phyloP scores from a whole-genome alignment of 1,140 invertebrate genomes.

The Trichonephila clavata region DNA sequence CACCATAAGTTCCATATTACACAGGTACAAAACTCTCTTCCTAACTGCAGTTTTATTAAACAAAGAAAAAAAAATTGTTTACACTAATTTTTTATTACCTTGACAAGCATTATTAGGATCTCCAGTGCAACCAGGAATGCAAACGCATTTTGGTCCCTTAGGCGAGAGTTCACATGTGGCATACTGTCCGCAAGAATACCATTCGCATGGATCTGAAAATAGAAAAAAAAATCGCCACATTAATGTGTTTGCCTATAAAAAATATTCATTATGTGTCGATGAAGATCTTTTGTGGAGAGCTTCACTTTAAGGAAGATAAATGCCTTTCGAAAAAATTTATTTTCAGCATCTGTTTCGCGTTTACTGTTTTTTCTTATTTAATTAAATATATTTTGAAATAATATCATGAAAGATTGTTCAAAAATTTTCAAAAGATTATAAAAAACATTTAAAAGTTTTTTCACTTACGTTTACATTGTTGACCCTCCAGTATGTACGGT shows the following conservation, averaged over 20 bases:
- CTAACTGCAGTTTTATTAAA: neutral
- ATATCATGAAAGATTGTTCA: no score
- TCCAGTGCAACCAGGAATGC: constrained; percentile 78
- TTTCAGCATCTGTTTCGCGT: no score
- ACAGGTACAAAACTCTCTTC: neutral
- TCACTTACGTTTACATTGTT: constrained; percentile 78
- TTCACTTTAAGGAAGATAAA: no score
- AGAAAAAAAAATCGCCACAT: no score
- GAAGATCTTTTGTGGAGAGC: no score
- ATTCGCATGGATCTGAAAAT: constrained; percentile 78
- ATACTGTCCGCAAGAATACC: constrained; percentile 78
- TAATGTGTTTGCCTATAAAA: no score
- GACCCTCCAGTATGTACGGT: constrained; percentile 78
- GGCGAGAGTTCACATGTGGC: constrained; percentile 77
- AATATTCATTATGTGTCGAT: no score
- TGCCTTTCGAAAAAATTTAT: no score
- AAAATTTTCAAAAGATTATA: neutral
- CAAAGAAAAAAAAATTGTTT: neutral
- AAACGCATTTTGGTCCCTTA: constrained; percentile 78
- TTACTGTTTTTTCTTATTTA: no score
- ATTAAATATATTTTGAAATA: no score
- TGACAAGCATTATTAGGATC: constrained; percentile 78
- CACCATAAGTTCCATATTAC: neutral
- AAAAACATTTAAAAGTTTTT: neutral
- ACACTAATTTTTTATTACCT: constrained; percentile 61